These are phyloP conservation scores for Acleris laterana DNA, from an alignment of 2,888 invertebrate species.

Conservation along the genomic window DNA sequence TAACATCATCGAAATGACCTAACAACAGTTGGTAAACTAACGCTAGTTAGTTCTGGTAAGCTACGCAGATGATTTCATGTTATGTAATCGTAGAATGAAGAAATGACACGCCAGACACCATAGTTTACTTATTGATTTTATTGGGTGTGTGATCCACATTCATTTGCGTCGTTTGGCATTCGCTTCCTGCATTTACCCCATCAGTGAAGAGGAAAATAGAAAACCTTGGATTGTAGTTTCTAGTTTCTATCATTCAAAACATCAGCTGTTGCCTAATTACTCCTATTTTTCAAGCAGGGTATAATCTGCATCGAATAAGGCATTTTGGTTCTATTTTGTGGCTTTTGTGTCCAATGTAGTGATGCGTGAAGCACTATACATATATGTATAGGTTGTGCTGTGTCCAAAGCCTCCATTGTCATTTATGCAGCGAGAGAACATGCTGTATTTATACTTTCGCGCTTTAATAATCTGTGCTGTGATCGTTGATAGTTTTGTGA, in stretches of 20 bases:
- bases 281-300: neutral
- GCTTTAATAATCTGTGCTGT: slow-evolving; percentile 53
- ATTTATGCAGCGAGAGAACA: slow-evolving; percentile 46
- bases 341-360: slow-evolving; percentile 44
- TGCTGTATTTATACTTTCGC: slow-evolving; percentile 55
- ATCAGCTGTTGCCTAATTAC: neutral
- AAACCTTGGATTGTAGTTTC: too few species aligned
- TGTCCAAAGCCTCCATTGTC: slow-evolving; percentile 47
- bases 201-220: too few species aligned
- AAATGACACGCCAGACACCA: too few species aligned
- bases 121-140: too few species aligned
- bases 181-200: too few species aligned
- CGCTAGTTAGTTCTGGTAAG: too few species aligned
- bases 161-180: too few species aligned
- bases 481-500: slow-evolving; percentile 56
- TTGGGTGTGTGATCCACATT: too few species aligned
- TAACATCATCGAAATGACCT: too few species aligned
- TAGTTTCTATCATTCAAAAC: neutral
- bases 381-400: slow-evolving; percentile 48
- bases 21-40: too few species aligned
- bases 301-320: slow-evolving; percentile 1
- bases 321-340: slow-evolving; percentile 38
- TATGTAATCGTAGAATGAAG: too few species aligned
- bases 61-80: too few species aligned
- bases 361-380: slow-evolving; percentile 57